Evolutionary conservation across 2,888 invertebrate genomes (phyloP), one percentile per base, ranked within the genome.

Genomic region (Buathra laborator): DNA sequence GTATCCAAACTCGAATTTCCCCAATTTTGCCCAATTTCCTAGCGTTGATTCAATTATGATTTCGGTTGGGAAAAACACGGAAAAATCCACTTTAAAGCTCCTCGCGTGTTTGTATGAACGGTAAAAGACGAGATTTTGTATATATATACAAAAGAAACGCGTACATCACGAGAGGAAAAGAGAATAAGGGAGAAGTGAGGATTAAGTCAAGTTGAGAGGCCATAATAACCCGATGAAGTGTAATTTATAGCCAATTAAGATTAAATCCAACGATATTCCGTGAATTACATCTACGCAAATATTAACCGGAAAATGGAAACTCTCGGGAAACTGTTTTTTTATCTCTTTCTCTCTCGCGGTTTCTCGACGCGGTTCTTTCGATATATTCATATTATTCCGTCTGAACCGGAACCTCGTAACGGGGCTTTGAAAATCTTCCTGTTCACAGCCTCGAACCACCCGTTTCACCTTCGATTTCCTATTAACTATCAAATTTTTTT

Each of bases 171-270:
- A 59, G 74, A 37, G 37, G 37, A 68, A 70, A 81, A 84, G 82
- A 79, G 81, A 77, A 32, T 68, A 24, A 80, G 29, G 68, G 72
- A 85, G 56, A 67, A 76, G 84, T 56, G 83, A 62, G 88, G 89
- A 87, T 89, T 88, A 89, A 86, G 85, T 71, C 82, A 59, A 76
- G 82, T 72, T 76, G 70, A 16, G 77, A 79, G 37, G 6, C 37
- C 86, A 81, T 85, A 86, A 87, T 88, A 75, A 81, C 51, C 48
- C 81, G 83, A 86, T 77, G 81, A 74, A 84, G 81, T 59, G 66
- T 81, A 88, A 88, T 86, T 89, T 89, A 88, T 87, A 86, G 87
- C 86, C 88, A 89, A 88, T 90, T 89, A 89, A 90, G 89, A 87
- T 87, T 87, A 89, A 90, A 89, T 88, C 88, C 88, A 72, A 83